phyloP scores from a whole-genome alignment of 2,113 vertebrate genomes.

The Leucosticte australis region DNA sequence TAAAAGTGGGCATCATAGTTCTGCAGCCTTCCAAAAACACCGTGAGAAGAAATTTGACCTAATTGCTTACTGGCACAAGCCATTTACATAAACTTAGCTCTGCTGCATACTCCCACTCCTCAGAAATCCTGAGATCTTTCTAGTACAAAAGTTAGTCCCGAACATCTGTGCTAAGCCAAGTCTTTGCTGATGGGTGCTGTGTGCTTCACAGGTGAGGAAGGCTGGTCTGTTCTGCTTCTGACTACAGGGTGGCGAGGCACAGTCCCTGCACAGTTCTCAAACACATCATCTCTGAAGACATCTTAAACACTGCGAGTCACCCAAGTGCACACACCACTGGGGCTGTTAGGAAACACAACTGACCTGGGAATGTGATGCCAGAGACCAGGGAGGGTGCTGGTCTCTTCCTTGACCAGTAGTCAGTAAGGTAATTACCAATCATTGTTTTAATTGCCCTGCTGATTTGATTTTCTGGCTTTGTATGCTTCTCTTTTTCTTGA shows the following conservation, averaged over 20 bases:
- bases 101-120: neutral
- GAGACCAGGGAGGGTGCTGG: neutral
- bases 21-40: neutral
- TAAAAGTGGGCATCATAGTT: neutral
- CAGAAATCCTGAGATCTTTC: neutral
- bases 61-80: neutral
- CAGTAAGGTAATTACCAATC: neutral
- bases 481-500: neutral
- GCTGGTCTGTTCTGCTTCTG: neutral
- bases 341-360: neutral
- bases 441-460: neutral
- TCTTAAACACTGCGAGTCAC: neutral
- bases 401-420: neutral
- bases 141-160: neutral
- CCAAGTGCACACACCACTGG: accelerated
- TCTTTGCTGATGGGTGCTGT: neutral
- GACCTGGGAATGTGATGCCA: neutral
- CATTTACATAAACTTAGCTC: neutral
- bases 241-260: accelerated
- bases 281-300: neutral
- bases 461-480: neutral
- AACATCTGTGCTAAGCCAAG: neutral
- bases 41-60: neutral
- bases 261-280: neutral
- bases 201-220: neutral